Conservation (phyloP, 2,888 invertebrate genomes). For the Tenodera sinensis region DNA sequence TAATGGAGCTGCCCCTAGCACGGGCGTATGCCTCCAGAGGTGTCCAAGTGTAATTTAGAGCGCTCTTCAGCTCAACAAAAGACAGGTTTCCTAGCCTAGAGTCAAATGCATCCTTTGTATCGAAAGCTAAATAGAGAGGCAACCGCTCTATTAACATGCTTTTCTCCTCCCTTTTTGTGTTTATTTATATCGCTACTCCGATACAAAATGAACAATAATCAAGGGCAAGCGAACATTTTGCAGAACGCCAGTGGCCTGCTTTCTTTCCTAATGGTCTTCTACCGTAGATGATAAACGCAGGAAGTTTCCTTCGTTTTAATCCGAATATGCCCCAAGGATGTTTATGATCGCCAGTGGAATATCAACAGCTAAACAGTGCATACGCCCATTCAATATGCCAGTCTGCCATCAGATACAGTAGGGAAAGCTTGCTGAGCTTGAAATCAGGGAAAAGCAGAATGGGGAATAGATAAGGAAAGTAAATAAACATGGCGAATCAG, state of each 20-base stretch:
- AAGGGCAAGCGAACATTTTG: not conserved
- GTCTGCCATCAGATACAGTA: no score
- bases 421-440: no score
- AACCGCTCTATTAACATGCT: not conserved
- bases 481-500: no score
- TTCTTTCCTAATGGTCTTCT: not conserved
- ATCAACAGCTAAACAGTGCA: no score
- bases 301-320: no score
- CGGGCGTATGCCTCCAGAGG: not conserved
- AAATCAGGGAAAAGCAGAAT: no score
- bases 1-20: not conserved
- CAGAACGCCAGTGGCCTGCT: not conserved
- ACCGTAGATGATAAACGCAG: no score
- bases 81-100: not conserved
- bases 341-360: no score
- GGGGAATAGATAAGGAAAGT: no score
- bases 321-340: no score
- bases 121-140: not conserved
- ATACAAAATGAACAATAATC: not conserved
- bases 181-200: not conserved
- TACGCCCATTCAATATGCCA: no score
- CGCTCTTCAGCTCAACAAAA: not conserved
- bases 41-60: not conserved
- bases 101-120: not conserved
- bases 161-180: not conserved